phyloP scores from a whole-genome alignment of 2,797 vertebrate genomes.

The Pelobates cultripes region DNA sequence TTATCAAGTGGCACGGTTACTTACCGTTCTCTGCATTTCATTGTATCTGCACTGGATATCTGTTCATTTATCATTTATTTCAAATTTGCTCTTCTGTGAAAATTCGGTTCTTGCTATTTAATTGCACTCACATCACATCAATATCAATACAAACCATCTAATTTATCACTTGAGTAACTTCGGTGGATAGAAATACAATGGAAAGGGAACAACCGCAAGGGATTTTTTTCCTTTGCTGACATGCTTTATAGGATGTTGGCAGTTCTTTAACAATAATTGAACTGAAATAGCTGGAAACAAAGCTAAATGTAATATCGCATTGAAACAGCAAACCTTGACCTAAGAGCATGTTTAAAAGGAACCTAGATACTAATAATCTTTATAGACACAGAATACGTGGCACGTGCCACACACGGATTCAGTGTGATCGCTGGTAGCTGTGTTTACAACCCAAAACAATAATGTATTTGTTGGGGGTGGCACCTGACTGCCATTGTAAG shows the following conservation, averaged over 20 bases:
- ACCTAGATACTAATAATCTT: too few species aligned
- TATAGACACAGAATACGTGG: too few species aligned
- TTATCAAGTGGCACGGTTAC: not conserved
- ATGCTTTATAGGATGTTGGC: not conserved
- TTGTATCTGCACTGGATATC: not conserved
- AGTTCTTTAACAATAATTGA: not conserved
- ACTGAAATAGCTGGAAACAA: not conserved
- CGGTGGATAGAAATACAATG: not conserved
- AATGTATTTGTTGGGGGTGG: too few species aligned
- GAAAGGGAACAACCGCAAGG: not conserved
- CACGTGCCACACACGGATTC: too few species aligned
- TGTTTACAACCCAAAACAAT: too few species aligned
- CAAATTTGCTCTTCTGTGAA: not conserved
- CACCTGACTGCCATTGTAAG: too few species aligned
- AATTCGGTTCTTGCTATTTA: not conserved
- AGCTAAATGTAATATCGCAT: not conserved
- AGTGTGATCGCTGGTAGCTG: too few species aligned
- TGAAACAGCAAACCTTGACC: too few species aligned
- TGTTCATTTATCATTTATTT: not conserved
- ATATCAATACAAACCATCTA: not conserved
- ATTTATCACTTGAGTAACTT: constrained; percentile 6
- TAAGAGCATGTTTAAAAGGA: too few species aligned
- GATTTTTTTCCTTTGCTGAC: not conserved
- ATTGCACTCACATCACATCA: not conserved
- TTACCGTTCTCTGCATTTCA: not conserved